A percentile compares a stretch with the other conserved stretches of the same genome.
These are phyloP conservation scores for Macrosoma leucophasiata DNA, from an alignment of 2,888 invertebrate genomes.

Conservation along the genomic window DNA sequence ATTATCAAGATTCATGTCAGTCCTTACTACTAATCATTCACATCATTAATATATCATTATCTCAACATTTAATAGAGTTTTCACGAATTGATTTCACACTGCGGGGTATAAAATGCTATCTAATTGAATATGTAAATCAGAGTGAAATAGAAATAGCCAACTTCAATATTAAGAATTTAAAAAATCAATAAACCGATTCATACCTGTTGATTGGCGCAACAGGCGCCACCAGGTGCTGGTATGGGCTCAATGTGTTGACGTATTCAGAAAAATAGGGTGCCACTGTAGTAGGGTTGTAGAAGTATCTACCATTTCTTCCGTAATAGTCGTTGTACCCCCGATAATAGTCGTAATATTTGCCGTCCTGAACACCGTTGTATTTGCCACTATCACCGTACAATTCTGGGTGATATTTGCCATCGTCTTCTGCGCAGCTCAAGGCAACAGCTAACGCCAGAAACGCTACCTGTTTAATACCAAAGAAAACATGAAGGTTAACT, in stretches of 20 bases:
- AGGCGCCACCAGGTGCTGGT: slow-evolving; percentile 45
- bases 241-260: slow-evolving; percentile 34
- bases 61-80: too few relatives aligned
- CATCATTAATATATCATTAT: too few relatives aligned
- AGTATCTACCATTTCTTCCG: slow-evolving; percentile 40
- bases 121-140: slow-evolving; percentile 9
- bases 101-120: slow-evolving; percentile 5
- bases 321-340: slow-evolving; percentile 32
- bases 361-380: slow-evolving; percentile 31
- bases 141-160: slow-evolving; percentile 2
- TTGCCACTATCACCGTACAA: slow-evolving; percentile 44
- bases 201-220: slow-evolving; percentile 12
- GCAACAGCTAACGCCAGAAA: slow-evolving; percentile 18
- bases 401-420: slow-evolving; percentile 65
- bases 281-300: slow-evolving; percentile 42
- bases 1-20: too few relatives aligned
- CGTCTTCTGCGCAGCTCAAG: slow-evolving; percentile 40
- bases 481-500: not conserved
- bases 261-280: slow-evolving; percentile 38
- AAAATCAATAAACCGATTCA: not conserved
- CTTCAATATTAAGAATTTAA: not conserved
- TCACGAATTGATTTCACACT: too few relatives aligned
- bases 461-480: slow-evolving; percentile 22
- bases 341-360: slow-evolving; percentile 36
- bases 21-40: too few relatives aligned